Base-by-base conservation (phyloP, 2,797 vertebrate species). In the Hirundo rustica region DNA sequence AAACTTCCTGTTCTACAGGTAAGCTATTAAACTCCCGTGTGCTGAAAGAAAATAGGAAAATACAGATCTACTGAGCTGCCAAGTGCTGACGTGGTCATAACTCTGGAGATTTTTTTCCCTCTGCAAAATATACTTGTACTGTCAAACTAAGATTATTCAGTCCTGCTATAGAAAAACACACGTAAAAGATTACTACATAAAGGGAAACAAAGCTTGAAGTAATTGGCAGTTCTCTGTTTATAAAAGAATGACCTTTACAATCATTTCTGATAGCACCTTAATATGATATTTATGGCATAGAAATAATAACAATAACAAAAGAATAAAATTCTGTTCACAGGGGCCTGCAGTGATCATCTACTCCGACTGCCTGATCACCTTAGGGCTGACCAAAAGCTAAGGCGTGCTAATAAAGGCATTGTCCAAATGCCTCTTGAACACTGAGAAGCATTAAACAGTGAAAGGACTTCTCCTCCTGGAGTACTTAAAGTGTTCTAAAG, bases 1-100 rank as follows among this genome's bases (percentile, higher is more conserved):
- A 61, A 97, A 94, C 93, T 98, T 98, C 64, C 97, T 98, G 68
- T 98, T 97, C 97, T 98, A 98, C 97, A 99, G 95, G 94, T 98
- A 98, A 87, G 97, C 93, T 92, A 98, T 97, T 91, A 98, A 97
- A 76, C 91, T 94, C 95, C 88, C 85, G 36, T 44, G 83, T 88
- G 92, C 61, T 88, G 70, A 77, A 97, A 91, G 76, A 80, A 95
- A 96, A 91, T 66, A 77, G 65, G 72, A 65, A 89, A 93, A 89
- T 84, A 54, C 58, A 76, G 66, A 85, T 53, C 88, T 73, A 29
- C 68, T 38, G 68, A 96, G 80, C 66, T 34, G 19, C 62, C 62
- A 96, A 95, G 91, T 70, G 61, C 84, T 94, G 95, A 89, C 2
- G 1, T 70, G 83, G 44, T 60, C 87, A n/a, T 81, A 95, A 91